Conservation (phyloP, 53 echinoderm and acorn worm species). For the Paracentrotus lividus region DNA sequence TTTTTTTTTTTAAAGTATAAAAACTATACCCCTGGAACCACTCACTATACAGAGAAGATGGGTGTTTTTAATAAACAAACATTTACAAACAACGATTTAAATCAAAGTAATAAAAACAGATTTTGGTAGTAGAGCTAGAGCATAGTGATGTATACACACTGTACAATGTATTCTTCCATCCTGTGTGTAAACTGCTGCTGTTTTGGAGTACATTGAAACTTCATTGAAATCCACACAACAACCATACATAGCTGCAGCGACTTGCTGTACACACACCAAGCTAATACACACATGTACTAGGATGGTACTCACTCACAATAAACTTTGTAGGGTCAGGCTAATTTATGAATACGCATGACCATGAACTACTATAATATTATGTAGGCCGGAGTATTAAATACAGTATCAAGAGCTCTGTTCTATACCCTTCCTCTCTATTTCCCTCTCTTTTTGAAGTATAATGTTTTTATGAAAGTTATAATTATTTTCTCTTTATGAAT, state of each 20-base stretch:
- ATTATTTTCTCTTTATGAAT: too few species aligned
- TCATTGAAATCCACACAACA: not conserved
- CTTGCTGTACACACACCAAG: constrained; percentile 12
- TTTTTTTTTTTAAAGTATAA: not conserved
- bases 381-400: constrained; percentile 32
- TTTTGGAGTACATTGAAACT: constrained; percentile 2
- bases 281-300: constrained; percentile 25
- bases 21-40: not conserved
- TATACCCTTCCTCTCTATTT: not conserved
- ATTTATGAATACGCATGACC: constrained; percentile 57
- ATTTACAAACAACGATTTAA: constrained; percentile 23
- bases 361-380: constrained; percentile 55
- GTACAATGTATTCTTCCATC: not conserved
- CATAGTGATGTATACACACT: constrained; percentile 25
- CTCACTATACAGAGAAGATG: not conserved
- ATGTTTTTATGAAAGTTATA: too few species aligned
- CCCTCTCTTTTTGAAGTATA: not conserved
- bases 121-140: too few species aligned
- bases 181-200: constrained; percentile 5
- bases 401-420: not conserved
- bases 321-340: constrained; percentile 63
- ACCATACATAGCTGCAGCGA: not conserved
- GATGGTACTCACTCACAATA: constrained; percentile 57
- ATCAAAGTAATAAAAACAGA: not conserved
- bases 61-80: not conserved